Base-by-base conservation (phyloP, 2,797 vertebrate genomes). In the Halcyon chelicuti region DNA sequence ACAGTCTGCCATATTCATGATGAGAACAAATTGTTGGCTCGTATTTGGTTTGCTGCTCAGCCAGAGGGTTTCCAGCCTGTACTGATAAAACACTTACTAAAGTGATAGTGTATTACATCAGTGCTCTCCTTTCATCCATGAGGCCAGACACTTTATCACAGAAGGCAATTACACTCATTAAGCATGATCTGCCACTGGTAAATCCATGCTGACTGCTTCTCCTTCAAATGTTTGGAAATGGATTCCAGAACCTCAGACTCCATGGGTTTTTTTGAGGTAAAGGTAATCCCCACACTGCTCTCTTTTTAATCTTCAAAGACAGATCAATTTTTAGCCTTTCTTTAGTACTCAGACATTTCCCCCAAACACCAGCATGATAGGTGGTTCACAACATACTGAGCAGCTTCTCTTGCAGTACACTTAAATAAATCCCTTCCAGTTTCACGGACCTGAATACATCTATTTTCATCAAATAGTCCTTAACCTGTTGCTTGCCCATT, bases 71-170 rank as follows among this genome's bases (percentile, higher is more conserved):
- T 85, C 67, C 49, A 55, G 44, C 20, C 44, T 60, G 4, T 26
- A 15, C 46, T 70, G 55, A 47, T 42, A 44, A 52, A 88, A 72
- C 9, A 58, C 40, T 74, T 62, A 8, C 19, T 22, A 7, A 81
- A 76, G 46, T 10, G 29, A 66, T 13, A 25, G 16, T 10, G 39
- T 21, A 65, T 10, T 75, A 14, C 29, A 70, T 33, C 46, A 77
- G 39, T 8, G 2, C 9, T 49, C 28, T 61, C 21, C 28, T 8
- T 79, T 65, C 55, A 70, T 14, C 26, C 37, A 49, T 0, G 0
- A 18, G 47, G 37, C 29, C 60, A 80, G 66, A 42, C 23, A 17
- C 40, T 62, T 42, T 33, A 85, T 37, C 46, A 61, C 1, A 57
- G 39, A 82, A 67, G n/a, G 25, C 29, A 55, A 52, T 17, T 9